These are phyloP conservation scores for Pedetes capensis DNA, from an alignment of 2,113 vertebrate species.

Conservation along the genomic window DNA sequence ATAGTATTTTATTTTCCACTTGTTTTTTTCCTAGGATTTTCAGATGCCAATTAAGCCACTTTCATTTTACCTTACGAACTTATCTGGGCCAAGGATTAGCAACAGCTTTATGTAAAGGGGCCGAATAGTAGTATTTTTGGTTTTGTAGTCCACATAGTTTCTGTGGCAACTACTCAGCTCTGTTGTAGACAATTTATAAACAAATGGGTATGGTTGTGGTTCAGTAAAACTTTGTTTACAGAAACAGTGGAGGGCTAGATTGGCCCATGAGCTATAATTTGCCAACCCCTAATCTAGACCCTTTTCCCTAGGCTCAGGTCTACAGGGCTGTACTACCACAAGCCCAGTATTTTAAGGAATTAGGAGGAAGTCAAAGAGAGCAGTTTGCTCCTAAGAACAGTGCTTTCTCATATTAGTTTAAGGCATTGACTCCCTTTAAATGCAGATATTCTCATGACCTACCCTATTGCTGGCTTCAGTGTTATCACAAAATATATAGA, in stretches of 20 bases:
- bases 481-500: background rate
- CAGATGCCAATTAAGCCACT: background rate
- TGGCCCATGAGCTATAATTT: background rate
- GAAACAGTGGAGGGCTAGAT: background rate
- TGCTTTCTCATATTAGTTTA: background rate
- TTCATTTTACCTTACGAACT: background rate
- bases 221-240: background rate
- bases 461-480: background rate
- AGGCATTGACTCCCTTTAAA: background rate
- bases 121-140: background rate
- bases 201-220: background rate
- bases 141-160: background rate
- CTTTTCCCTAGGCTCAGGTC: background rate
- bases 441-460: background rate
- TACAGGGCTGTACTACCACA: background rate
- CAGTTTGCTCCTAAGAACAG: background rate
- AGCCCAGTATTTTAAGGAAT: background rate
- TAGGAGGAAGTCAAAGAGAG: background rate
- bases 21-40: background rate
- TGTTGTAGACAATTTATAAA: background rate
- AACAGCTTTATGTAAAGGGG: background rate
- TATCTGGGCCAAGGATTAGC: background rate
- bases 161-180: background rate
- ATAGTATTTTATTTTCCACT: background rate
- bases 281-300: too few relatives aligned